Conservation (phyloP, 2,888 invertebrate species). For the Calephelis perditalis region DNA sequence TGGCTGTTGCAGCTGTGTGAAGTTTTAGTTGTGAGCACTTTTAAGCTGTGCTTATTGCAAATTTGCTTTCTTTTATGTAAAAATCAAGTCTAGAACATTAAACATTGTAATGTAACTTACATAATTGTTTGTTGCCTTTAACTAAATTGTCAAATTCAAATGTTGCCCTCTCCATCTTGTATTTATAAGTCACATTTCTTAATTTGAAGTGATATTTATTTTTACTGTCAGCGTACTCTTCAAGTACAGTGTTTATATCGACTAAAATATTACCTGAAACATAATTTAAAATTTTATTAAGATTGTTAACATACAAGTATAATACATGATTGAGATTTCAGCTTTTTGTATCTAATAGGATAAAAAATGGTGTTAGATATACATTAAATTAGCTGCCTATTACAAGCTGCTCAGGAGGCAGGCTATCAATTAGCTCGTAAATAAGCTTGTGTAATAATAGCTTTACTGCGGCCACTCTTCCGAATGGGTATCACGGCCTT, state of each 20-base stretch:
- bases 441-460: no score
- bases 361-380: no score
- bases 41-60: no score
- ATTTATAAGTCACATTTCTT: neutral
- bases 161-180: neutral
- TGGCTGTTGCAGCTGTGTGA: no score
- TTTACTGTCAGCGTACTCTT: neutral
- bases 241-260: neutral
- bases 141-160: neutral
- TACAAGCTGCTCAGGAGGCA: no score
- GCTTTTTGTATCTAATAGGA: neutral
- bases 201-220: neutral
- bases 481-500: no score
- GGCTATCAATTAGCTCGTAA: no score
- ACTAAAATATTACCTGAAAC: neutral
- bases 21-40: no score
- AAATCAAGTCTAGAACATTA: no score
- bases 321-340: neutral
- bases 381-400: no score
- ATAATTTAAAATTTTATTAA: neutral
- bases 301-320: neutral
- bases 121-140: slow-evolving; percentile 1
- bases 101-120: neutral
- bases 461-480: no score
- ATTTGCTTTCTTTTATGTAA: no score